Base-by-base conservation (phyloP, 2,797 vertebrate genomes). In the Leptodon cayanensis region DNA sequence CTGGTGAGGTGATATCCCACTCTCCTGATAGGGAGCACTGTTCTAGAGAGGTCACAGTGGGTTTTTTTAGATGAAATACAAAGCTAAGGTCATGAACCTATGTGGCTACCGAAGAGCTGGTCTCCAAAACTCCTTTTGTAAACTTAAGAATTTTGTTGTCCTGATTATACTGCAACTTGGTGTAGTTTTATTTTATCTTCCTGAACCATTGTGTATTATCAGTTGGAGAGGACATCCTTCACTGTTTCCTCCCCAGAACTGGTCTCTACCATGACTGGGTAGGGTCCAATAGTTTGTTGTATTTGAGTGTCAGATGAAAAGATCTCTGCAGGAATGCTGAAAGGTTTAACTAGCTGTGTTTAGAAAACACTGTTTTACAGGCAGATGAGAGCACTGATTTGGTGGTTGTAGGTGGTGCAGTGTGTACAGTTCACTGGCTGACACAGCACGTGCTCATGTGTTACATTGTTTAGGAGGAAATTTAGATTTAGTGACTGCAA, bases 341-440 rank as follows among this genome's bases (percentile, higher is more conserved):
- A 83, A 86, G 79, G 17, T 72, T 91, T 83, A 47, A 25, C 55
- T 47, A 37, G 57, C 86, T 65, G 47, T 91, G 76, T 93, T 95
- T 95, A 86, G 37, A 71, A 49, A 77, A 31, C 63, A 10, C 40
- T 28, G 37, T 61, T 61, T 42, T 44, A 35, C 37, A 37, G 72
- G 79, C 76, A 92, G 89, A 87, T 81, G 69, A 89, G 76, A 95
- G 87, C 74, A 44, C 52, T 47, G 89, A 91, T 95, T 46, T 50
- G 61, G 33, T 57, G 81, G 22, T 7, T 73, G 33, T 82, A 70
- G 57, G 84, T 91, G 72, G 62, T 81, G 39, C 31, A 2, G 20
- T 50, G 59, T 54, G 47, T 63, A 77, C 81, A 71, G 7, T 67
- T 90, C 22, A 11, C 52, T 80, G 90, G 46, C 86, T 87, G 63